These are phyloP conservation scores for Pseudorhiza aurosa DNA, from an alignment of 30 jellyfish, hydroid and myxozoan genomes.

Conservation along the genomic window DNA sequence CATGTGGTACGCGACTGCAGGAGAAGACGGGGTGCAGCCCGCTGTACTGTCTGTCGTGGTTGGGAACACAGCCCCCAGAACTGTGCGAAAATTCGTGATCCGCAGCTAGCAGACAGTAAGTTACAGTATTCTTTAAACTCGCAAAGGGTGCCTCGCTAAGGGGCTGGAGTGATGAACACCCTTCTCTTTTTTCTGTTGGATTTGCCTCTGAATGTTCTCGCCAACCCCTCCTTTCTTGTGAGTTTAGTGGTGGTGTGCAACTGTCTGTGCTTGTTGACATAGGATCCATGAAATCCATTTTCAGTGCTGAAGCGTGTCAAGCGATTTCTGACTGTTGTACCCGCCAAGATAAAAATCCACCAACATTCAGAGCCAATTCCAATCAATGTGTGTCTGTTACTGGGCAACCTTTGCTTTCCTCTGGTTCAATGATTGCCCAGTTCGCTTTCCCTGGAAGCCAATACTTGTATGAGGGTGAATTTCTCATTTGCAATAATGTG, in stretches of 20 bases:
- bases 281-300: constrained; percentile 24
- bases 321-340: background rate
- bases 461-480: constrained; percentile 14
- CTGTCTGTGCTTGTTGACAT: constrained; percentile 26
- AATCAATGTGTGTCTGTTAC: constrained; percentile 22
- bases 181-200: constrained; percentile 5
- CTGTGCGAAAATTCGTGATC: constrained; percentile 3
- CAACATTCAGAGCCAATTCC: constrained; percentile 32
- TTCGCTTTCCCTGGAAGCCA: constrained; percentile 13
- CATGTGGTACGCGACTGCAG: constrained; percentile 10
- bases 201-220: background rate
- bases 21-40: background rate
- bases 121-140: constrained; percentile 3
- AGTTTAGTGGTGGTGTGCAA: constrained; percentile 5
- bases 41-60: background rate
- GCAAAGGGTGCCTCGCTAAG: constrained; percentile 22
- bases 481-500: constrained; percentile 18
- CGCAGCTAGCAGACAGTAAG: background rate
- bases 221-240: constrained; percentile 15
- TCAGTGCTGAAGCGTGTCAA: constrained; percentile 1
- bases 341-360: constrained; percentile 1
- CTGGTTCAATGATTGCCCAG: constrained; percentile 5
- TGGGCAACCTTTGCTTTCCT: constrained; percentile 25
- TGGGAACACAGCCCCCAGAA: constrained; percentile 30
- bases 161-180: constrained; percentile 19